These are phyloP conservation scores for Synergus itoensis DNA, from an alignment of 2,888 invertebrate species.

Conservation along the genomic window DNA sequence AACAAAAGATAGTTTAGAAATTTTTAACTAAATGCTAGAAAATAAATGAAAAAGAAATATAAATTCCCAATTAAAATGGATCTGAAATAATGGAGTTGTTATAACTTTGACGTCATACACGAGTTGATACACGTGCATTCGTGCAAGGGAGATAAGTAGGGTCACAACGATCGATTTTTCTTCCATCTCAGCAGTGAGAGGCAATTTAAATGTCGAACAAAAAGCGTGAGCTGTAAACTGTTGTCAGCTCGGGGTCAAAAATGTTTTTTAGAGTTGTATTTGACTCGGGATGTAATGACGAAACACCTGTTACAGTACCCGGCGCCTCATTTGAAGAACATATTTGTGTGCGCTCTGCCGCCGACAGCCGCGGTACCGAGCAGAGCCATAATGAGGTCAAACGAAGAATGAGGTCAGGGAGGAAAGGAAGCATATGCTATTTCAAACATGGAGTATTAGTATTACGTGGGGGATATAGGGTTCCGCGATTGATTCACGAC, in stretches of 20 bases:
- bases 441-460: slow-evolving; percentile 38
- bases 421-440: slow-evolving; percentile 37
- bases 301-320: slow-evolving; percentile 33
- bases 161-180: slow-evolving; percentile 2
- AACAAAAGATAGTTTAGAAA: no score
- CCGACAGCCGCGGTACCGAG: neutral
- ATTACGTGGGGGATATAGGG: slow-evolving; percentile 21
- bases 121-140: neutral
- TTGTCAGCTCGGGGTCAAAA: neutral
- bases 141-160: slow-evolving; percentile 7
- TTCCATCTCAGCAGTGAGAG: neutral
- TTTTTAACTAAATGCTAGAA: no score
- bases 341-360: slow-evolving; percentile 20
- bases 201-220: neutral
- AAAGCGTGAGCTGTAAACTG: neutral
- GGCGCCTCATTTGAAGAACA: slow-evolving; percentile 11
- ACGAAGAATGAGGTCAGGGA: slow-evolving; percentile 40
- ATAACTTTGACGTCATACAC: neutral
- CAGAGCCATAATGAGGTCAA: slow-evolving; percentile 31
- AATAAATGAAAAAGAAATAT: neutral
- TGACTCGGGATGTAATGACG: slow-evolving; percentile 33
- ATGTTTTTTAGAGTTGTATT: slow-evolving; percentile 9
- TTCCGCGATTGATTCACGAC: slow-evolving; percentile 29
- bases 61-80: neutral
- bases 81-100: neutral